Base-by-base conservation (phyloP, 2,113 vertebrate genomes). In the Pungitius pungitius region DNA sequence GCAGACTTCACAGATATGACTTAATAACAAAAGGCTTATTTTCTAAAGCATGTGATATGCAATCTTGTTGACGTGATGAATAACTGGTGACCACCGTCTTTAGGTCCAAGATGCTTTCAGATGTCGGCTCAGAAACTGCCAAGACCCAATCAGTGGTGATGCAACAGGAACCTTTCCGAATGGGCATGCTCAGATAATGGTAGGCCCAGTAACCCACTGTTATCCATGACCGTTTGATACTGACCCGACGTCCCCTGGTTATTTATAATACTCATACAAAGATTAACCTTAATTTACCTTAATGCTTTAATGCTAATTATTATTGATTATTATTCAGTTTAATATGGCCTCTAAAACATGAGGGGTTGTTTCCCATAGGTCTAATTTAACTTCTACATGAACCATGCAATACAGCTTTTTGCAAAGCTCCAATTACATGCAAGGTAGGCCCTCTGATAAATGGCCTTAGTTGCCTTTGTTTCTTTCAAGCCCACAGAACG, bases 101-200 rank as follows among this genome's bases (percentile, higher is more conserved):
- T 81, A 99, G 97, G 97, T 99, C 83, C 98, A 99, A 90, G 98
- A 99, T 85, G 97, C 98, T 65, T 98, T 99, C 91, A 95, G 97
- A 95, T 99, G 98, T 92, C 94, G 97, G 51, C 91, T 99, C 67
- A 95, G 98, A 94, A 99, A 98, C 92, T 99, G 98, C 88, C 97
- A 99, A 78, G 98, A 99, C 88, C 97, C 97, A 73, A 98, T 99
- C 85, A 97, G 93, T 57, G 96, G 95, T 81, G 98, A 99, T 84
- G 95, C 96, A 76, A 97, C 97, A 45, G 97, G 98, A 88, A 97
- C 96, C 75, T 99, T 99, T 92, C 98, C 97, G 87, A 99, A 99
- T 30, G 97, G 98, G 54, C 98, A 99, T 85, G 98, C 97, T 78
- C 98, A 99, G 93, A 99, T 99, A 87, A 99, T 99, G 98, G 98